Evolutionary conservation across 2,113 vertebrate genomes (phyloP).

Genomic region (Protomyctophum bolini): DNA sequence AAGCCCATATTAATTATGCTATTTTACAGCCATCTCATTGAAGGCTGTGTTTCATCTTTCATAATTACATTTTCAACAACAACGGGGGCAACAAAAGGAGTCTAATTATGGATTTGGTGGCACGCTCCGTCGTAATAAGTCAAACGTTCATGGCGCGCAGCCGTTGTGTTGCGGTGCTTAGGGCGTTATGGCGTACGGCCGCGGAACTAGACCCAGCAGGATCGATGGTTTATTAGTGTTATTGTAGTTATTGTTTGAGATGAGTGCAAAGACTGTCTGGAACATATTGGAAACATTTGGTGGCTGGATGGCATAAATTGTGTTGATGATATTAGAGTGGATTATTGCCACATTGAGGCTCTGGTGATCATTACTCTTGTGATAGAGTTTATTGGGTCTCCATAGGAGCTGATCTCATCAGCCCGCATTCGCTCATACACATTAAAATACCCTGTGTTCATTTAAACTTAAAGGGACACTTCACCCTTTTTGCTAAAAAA

Average conservation of each 20-base stretch:
- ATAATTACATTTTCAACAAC: slow-evolving; percentile 99
- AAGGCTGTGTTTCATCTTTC: slow-evolving; percentile 99
- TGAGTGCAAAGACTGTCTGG: slow-evolving; percentile 46
- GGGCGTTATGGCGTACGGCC: slow-evolving; percentile 11
- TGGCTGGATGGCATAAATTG: slow-evolving; percentile 64
- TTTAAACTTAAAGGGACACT: too few species aligned
- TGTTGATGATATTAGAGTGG: slow-evolving; percentile 73
- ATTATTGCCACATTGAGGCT: slow-evolving; percentile 72
- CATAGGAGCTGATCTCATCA: background rate
- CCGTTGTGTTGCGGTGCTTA: slow-evolving; percentile 21
- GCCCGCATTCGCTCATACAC: too few species aligned
- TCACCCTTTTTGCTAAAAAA: too few species aligned
- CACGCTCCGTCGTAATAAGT: slow-evolving; percentile 74
- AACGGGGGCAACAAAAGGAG: slow-evolving; percentile 85
- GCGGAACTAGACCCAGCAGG: slow-evolving; percentile 19
- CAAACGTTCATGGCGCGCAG: slow-evolving; percentile 61
- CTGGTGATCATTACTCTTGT: slow-evolving; percentile 68
- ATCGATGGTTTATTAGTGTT: slow-evolving; percentile 69
- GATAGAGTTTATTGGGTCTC: slow-evolving; percentile 50
- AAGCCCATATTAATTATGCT: slow-evolving; percentile 99
- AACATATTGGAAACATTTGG: slow-evolving; percentile 66
- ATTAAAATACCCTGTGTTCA: too few species aligned
- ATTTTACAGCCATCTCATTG: slow-evolving; percentile 99
- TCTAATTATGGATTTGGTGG: slow-evolving; percentile 93
- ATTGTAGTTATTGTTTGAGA: slow-evolving; percentile 69